Conservation (phyloP, 2,888 invertebrate genomes). For the Adelphocoris suturalis region DNA sequence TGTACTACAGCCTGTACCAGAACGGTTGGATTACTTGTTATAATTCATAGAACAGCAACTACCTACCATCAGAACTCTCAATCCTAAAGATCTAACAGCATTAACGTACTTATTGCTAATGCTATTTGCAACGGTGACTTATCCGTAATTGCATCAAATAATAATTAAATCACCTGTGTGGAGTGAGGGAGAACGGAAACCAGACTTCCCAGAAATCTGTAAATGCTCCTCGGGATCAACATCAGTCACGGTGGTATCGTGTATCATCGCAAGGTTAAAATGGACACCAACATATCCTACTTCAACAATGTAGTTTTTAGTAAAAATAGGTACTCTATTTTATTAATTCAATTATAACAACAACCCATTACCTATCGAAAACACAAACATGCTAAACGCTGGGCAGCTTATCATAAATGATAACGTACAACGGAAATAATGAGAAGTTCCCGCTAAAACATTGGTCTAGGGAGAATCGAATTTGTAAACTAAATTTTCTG, state of each 20-base stretch:
- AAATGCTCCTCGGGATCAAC: not conserved
- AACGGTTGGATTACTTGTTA: too few relatives aligned
- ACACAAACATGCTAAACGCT: too few relatives aligned
- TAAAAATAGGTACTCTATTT: too few relatives aligned
- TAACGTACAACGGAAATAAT: not conserved
- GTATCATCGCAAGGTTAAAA: not conserved
- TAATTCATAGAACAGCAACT: too few relatives aligned
- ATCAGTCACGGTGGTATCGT: not conserved
- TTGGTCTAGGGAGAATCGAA: not conserved
- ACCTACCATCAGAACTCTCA: too few relatives aligned
- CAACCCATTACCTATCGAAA: too few relatives aligned
- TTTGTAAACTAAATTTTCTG: not conserved
- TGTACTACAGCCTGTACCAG: too few relatives aligned
- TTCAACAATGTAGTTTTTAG: not conserved
- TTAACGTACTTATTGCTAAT: too few relatives aligned
- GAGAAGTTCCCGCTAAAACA: not conserved
- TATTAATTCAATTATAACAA: too few relatives aligned
- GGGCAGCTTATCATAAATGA: not conserved
- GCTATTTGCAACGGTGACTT: too few relatives aligned
- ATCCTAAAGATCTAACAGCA: too few relatives aligned
- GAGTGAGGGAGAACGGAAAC: not conserved
- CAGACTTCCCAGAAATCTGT: not conserved
- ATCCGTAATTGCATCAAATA: too few relatives aligned
- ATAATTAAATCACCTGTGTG: not conserved
- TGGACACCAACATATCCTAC: not conserved